Conservation (phyloP, 2,113 vertebrate species). For the Hypocryptadius cinnamomeus region DNA sequence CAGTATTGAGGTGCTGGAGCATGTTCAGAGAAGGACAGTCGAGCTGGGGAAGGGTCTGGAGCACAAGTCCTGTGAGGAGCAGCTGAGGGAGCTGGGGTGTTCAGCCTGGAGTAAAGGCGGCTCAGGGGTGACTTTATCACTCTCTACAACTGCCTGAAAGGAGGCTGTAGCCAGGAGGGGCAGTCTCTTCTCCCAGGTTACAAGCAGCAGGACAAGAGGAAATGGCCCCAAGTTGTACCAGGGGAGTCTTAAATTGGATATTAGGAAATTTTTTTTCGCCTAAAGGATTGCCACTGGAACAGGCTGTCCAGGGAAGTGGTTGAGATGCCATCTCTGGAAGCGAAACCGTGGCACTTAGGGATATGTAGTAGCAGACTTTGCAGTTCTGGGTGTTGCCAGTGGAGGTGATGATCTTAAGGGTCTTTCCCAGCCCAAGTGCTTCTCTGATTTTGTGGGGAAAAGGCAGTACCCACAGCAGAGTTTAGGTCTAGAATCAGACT, state of each 20-base stretch:
- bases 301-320: not conserved
- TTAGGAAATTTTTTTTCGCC: not conserved
- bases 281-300: not conserved
- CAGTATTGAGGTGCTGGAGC: rapidly evolving
- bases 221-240: not conserved
- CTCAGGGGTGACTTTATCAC: not conserved
- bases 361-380: not conserved
- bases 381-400: rapidly evolving
- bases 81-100: not conserved
- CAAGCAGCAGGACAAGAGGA: not conserved
- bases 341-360: not conserved
- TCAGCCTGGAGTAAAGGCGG: not conserved
- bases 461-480: not conserved
- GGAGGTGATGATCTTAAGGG: not conserved
- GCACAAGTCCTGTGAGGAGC: not conserved
- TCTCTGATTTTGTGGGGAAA: not conserved
- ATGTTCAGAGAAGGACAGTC: rapidly evolving
- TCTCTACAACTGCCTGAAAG: not conserved
- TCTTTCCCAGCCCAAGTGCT: not conserved
- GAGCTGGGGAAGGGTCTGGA: not conserved
- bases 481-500: not conserved
- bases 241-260: not conserved
- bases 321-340: not conserved
- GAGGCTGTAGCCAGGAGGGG: not conserved
- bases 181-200: not conserved